Percentiles rank a stretch among this genome's conserved stretches.
Conservation (phyloP, 2,113 vertebrate species). For the Petrocephalus zakoni region DNA sequence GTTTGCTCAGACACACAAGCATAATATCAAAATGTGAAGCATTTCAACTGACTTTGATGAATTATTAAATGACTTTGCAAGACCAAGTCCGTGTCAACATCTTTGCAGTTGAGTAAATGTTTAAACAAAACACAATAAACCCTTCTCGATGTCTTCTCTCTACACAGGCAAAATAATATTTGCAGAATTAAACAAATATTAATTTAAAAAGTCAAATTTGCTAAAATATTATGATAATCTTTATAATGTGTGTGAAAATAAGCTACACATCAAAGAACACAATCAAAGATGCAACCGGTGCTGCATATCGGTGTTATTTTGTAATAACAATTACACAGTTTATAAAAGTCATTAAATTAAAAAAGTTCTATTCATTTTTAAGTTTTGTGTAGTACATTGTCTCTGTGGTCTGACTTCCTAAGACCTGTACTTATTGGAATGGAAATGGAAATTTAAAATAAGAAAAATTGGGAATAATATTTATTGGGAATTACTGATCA, state of each 20-base stretch:
- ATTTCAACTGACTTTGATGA: not conserved
- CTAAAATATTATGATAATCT: not conserved
- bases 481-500: not conserved
- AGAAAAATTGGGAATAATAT: too few relatives aligned
- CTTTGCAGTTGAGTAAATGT: slow-evolving; percentile 10
- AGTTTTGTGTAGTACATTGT: not conserved
- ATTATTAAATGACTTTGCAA: slow-evolving; percentile 5
- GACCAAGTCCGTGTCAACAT: not conserved
- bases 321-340: not conserved
- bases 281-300: not conserved
- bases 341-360: not conserved
- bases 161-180: not conserved
- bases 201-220: slow-evolving; percentile 8
- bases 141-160: not conserved
- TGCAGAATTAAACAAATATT: not conserved
- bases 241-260: not conserved
- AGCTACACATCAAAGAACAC: not conserved
- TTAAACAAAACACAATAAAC: not conserved
- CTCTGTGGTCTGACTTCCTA: not conserved
- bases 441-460: not conserved
- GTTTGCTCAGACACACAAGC: not conserved
- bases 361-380: not conserved
- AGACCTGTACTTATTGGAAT: not conserved
- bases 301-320: not conserved
- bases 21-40: not conserved